Base-by-base conservation (phyloP, 2,797 vertebrate genomes). In the Stomatorhinus walkeri region DNA sequence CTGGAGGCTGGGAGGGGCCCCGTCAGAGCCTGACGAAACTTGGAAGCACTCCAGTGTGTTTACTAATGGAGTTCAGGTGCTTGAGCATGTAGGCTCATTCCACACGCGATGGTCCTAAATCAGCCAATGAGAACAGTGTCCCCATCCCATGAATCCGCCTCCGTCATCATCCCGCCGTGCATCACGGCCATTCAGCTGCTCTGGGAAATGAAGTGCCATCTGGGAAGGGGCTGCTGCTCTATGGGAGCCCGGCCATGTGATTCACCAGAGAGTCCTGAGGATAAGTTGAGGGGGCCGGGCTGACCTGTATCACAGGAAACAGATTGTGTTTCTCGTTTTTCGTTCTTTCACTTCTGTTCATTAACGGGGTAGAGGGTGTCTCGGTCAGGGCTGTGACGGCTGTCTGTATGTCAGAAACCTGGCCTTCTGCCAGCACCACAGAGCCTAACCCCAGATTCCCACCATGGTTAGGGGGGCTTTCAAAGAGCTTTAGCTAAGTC, bases 31-130 rank as follows among this genome's bases (percentile, higher is more conserved):
- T 0, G 2, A 14, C 1, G 1, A 48, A 48, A 48, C 48, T 84
- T 91, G 91, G 91, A 91, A 88, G 76, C 46, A 51, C 56, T 91
- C 90, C 91, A 92, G 87, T 89, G 90, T 90, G 89, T 91, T 90
- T 90, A 85, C 90, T 91, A 92, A 92, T 90, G 86, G 87, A 79
- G 90, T 91, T 91, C 91, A 91, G 91, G 91, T 92, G 91, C 88
- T 84, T 90, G 85, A 84, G 61, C 90, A 90, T 88, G 59, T 87
- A 89, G 89, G 87, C 88, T 87, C 81, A 28, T 76, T 91, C 87
- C 88, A 90, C 91, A 92, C 88, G 90, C 90, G 46, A 90, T 88
- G 90, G 90, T 86, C 89, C 88, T 90, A 90, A 91, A 91, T 88
- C 84, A 88, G 72, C 84, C 79, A 88, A 89, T 89, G 64, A 64